phyloP scores from a whole-genome alignment of 2,113 vertebrate species.

The Silurus meridionalis region DNA sequence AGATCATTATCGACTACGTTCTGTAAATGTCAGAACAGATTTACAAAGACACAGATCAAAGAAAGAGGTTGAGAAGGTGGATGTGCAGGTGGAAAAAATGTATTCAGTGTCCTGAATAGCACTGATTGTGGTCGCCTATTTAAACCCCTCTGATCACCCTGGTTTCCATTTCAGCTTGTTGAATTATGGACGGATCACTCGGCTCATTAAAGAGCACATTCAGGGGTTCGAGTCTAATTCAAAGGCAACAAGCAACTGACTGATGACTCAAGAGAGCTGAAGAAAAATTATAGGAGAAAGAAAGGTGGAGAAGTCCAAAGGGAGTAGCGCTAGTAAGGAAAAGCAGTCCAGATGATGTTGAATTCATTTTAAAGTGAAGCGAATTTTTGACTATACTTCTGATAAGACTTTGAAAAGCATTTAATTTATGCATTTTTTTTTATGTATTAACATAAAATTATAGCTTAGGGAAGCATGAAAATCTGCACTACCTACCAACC shows the following conservation, averaged over 20 bases:
- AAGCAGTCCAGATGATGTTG: constrained; percentile 9
- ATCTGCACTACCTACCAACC: background rate
- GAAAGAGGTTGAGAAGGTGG: background rate
- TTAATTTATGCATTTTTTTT: constrained; percentile 9
- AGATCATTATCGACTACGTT: background rate
- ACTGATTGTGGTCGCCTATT: constrained; percentile 75
- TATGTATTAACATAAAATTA: background rate
- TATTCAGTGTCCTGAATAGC: constrained; percentile 52
- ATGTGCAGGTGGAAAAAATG: constrained; percentile 10
- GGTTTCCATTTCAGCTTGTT: constrained; percentile 70
- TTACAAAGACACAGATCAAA: background rate
- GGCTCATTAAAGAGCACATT: constrained; percentile 79
- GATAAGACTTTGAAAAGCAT: constrained; percentile 26
- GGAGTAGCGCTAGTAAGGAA: constrained; percentile 20
- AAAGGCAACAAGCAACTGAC: constrained; percentile 79
- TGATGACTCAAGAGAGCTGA: constrained; percentile 43
- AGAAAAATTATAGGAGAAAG: background rate
- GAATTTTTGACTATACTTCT: constrained; percentile 37
- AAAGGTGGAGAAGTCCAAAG: background rate
- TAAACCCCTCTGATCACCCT: constrained; percentile 66
- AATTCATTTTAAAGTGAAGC: constrained; percentile 40
- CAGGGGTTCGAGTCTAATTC: constrained; percentile 70
- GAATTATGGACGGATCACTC: constrained; percentile 86
- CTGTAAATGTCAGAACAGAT: background rate
- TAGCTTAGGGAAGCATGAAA: background rate